Evolutionary conservation across 2,797 vertebrate genomes (phyloP), one percentile per base, ranked within the genome.

Genomic region (Tadarida brasiliensis): DNA sequence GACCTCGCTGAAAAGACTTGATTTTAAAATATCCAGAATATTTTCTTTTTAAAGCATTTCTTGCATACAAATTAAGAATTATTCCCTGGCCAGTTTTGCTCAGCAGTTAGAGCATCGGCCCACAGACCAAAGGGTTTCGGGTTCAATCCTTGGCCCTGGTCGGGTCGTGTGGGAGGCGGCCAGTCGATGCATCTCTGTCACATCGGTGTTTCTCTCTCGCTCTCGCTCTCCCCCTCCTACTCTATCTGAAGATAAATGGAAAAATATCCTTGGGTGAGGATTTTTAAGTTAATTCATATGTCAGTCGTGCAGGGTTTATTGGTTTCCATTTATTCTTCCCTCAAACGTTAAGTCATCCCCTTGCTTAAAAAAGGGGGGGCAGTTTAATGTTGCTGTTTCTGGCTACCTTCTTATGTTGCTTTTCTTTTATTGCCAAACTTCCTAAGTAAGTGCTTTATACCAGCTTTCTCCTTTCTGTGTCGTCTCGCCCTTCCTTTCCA

Each of bases 261-360:
- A 44, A 44, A 4, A 44, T 44, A 44, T 44, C 39, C 39, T 44
- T 44, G 39, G 39, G 39, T 44, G 39, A 44, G 39, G 39, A 44
- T 44, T 44, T 44, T 44, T 44, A 44, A 44, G 39, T 44, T 92
- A 47, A 35, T 85, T 59, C 70, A 74, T 54, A 30, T 65, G 47
- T 68, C 59, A 39, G 16, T 65, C 11, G 8, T 20, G 24, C 16
- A 28, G 39, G 17, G 11, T 51, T 49, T 78, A 30, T 57, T 65
- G 74, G 61, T 73, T 92, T 96, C 33, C 74, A 73, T 73, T 93
- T 57, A 68, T 94, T 91, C 67, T 63, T 93, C 30, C 63, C 81
- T 76, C 71, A 87, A 68, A 90, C 5, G 30, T 80, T 80, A 61
- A 88, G 10, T 81, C 47, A 81, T 49, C 20, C 28, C 12, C 28